Base-by-base conservation (phyloP, 1,140 invertebrate species). In the Paraescarpia echinospica region DNA sequence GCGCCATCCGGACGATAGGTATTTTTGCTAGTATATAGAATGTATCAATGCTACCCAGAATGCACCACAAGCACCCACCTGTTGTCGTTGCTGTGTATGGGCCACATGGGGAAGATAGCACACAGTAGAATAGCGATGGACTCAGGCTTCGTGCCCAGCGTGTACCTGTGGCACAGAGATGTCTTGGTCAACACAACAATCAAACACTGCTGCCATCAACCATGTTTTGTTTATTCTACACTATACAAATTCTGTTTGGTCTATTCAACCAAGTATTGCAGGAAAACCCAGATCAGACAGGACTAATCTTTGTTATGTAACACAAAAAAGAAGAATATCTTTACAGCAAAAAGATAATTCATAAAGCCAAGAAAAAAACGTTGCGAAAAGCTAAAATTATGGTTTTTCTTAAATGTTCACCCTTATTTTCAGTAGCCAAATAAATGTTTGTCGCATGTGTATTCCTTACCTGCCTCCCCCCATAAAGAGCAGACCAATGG, bases 71-170 rank as follows among this genome's bases (percentile, higher is more conserved):
- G 35, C 92, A 59, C 88, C 90, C 91, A 98, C 97, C 98, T 97
- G 96, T 99, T 99, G 95, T 99, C 99, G 95, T 98, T 98, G 94
- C 98, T 98, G 95, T 99, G 98, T 5, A 98, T 98, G 89, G 99
- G 99, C 96, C 99, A 99, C 96, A 99, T 99, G 4, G 99, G 99
- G 96, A 99, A 99, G 95, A 99, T 98, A 1, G 99, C 98, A 95
- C 98, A 98, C 77, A 99, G 96, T 77, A 99, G 96, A 0, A 98
- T 98, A 6, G 98, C 98, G 14, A 99, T 97, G 22, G 98, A 97
- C 94, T 97, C 97, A 4, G 98, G 97, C 27, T 97, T 97, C 91
- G 98, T 98, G 6, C 97, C 97, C 31, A 99, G 96, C 12, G 98
- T 98, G 93, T 98, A 98, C 48, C 98, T 96, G 48, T 12, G 41